Evolutionary conservation across 2,113 vertebrate genomes (phyloP).

Genomic region (Propithecus coquereli): DNA sequence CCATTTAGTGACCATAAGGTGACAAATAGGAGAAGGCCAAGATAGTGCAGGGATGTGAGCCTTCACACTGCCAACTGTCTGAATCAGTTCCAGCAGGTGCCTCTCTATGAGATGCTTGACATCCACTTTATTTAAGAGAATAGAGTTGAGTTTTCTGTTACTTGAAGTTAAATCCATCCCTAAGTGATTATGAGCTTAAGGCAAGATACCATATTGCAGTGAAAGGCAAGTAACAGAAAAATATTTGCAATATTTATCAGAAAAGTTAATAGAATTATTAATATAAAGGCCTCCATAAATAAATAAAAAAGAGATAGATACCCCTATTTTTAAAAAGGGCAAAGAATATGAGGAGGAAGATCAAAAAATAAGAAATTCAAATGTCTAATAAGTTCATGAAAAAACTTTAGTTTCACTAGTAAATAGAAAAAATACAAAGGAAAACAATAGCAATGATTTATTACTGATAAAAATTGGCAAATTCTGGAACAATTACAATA

Average conservation of each 20-base stretch:
- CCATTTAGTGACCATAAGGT: background rate
- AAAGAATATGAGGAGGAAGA: background rate
- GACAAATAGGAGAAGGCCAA: background rate
- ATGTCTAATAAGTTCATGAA: background rate
- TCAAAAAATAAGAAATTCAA: background rate
- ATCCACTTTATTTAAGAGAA: background rate
- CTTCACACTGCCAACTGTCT: background rate
- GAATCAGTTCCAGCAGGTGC: background rate
- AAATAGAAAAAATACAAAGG: background rate
- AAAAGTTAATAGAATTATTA: background rate
- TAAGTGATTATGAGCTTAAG: background rate
- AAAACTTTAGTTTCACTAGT: background rate
- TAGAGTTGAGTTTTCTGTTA: background rate
- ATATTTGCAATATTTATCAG: background rate
- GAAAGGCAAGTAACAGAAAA: slow-evolving; percentile 5
- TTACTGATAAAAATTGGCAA: background rate
- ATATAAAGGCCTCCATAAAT: background rate
- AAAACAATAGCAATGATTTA: background rate
- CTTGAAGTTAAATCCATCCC: background rate
- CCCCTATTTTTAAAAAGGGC: background rate
- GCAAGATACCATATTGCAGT: background rate
- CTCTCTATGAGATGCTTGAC: background rate
- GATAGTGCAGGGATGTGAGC: background rate
- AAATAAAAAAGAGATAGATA: background rate
- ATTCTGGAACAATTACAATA: background rate